Evolutionary conservation across 1,140 invertebrate genomes (phyloP).

Genomic region (Drosophila tani): DNA sequence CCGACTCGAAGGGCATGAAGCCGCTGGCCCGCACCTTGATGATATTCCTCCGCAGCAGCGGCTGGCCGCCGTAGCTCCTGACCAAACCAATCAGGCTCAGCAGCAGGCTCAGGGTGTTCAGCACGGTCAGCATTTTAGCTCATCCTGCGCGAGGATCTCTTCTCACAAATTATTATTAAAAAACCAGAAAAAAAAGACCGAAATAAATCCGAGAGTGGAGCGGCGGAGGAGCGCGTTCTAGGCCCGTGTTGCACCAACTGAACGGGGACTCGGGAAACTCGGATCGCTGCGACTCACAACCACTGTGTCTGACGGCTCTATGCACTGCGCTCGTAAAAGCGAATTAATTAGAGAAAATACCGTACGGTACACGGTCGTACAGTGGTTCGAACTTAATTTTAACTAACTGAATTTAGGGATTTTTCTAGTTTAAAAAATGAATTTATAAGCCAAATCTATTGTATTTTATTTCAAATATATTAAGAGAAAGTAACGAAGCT

Average conservation of each 20-base stretch:
- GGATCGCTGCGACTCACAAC: conserved; percentile 4
- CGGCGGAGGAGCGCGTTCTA: conserved; percentile 60
- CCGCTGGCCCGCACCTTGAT: conserved; percentile 72
- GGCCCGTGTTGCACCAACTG: conserved; percentile 74
- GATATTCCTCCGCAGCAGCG: conserved; percentile 49
- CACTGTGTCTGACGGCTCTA: conserved; percentile 1
- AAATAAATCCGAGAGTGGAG: not conserved
- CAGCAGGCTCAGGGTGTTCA: not conserved
- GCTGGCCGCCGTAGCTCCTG: conserved; percentile 2
- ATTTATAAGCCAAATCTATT: too few relatives aligned
- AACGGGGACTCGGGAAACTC: conserved; percentile 44
- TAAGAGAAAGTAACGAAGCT: not conserved
- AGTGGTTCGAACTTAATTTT: conserved; percentile 24
- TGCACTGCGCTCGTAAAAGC: conserved; percentile 54
- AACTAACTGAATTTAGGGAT: not conserved
- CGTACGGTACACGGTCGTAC: conserved; percentile 50
- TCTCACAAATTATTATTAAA: not conserved
- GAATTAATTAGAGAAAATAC: conserved; percentile 82
- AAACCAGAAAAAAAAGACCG: conserved; percentile 25
- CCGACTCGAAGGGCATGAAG: conserved; percentile 71
- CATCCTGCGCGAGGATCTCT: conserved; percentile 24
- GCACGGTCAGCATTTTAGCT: conserved; percentile 17
- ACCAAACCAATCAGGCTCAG: conserved; percentile 10
- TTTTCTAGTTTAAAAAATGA: not conserved
- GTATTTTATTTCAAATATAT: not conserved